Conservation (phyloP, 2,888 invertebrate species). For the Hartigia nigra region DNA sequence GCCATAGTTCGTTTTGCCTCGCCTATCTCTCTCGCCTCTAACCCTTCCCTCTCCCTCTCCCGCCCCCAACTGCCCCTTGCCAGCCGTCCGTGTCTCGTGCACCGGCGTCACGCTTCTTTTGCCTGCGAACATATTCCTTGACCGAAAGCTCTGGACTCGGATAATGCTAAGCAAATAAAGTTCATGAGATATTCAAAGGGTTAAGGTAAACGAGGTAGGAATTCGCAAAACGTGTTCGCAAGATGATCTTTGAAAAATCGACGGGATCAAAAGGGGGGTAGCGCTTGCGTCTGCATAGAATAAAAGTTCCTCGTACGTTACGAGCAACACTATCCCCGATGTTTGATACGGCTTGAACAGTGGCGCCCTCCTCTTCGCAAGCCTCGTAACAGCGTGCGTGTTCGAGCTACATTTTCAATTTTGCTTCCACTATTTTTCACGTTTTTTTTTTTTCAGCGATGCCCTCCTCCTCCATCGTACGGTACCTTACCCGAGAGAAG, state of each 20-base stretch:
- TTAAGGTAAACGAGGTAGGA: not conserved
- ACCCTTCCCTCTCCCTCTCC: slow-evolving; percentile 17
- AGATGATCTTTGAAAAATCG: slow-evolving; percentile 46
- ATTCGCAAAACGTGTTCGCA: slow-evolving; percentile 22
- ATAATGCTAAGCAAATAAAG: not conserved
- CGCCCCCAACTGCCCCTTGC: slow-evolving; percentile 4
- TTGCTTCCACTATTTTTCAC: slow-evolving; percentile 34
- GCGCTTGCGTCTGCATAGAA: slow-evolving; percentile 49
- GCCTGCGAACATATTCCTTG: not conserved
- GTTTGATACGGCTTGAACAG: slow-evolving; percentile 17
- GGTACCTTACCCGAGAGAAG: not conserved
- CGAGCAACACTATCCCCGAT: slow-evolving; percentile 31
- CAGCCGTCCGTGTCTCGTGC: not conserved
- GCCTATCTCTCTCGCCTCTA: too few species aligned
- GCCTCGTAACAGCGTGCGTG: slow-evolving; percentile 17
- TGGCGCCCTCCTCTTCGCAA: not conserved
- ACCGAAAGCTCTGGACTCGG: not conserved
- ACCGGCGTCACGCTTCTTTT: not conserved
- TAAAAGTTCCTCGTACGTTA: slow-evolving; percentile 32
- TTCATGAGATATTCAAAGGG: not conserved
- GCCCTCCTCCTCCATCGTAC: not conserved
- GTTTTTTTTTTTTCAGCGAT: slow-evolving; percentile 11
- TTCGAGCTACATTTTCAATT: slow-evolving; percentile 37
- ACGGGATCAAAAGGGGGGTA: slow-evolving; percentile 43
- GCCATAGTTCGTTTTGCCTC: slow-evolving; percentile 24